Base-by-base conservation (phyloP, 2,888 invertebrate genomes). In the Eudasyphora cyanicolor region DNA sequence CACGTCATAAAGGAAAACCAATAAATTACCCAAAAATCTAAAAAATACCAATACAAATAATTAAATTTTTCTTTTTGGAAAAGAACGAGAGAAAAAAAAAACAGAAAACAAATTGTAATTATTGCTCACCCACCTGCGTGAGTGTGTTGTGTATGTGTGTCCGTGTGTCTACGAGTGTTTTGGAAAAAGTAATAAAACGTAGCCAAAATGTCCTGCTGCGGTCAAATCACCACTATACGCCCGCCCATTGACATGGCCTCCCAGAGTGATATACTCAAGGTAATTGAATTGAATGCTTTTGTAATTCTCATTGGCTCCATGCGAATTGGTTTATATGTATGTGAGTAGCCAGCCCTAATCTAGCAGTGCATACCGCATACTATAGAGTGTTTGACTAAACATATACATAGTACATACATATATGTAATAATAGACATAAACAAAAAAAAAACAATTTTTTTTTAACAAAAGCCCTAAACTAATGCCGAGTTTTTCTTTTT, bases 221-320 rank as follows among this genome's bases (percentile, higher is more conserved):
- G 95, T 91, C 95, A 96, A 92, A 94, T 94, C 84, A 93, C 94
- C 87, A 95, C 96, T 80, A 94, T 97, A 87, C 94, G 95, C 89
- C 94, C 95, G 86, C 97, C 97, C 85, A 95, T 97, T 90, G 96
- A 95, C 91, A 93, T 96, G 87, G 94, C 90, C 89, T 95, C 95
- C 88, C 96, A 96, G 89, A 97, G 97, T 84, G 96, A 97, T 88
- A 92, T 94, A 85, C 93, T 96, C 86, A 96, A 95, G 95, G 97
- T 97, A 93, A 95, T 82, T 76, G 14, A 93, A 95, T 82, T 76
- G 14, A 19, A 12, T 10, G 4, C 32, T 32, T 35, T 35, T 73
- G n/a, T 73, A 57, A 19, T 38, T 74, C 27, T 62, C 45, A 71
- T 49, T 74, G 49, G 38, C 17, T 54, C 62, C 24, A 0, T 21